These are phyloP conservation scores for Palythoa grandiflora DNA, from an alignment of 92 coral and sea anemone genomes.

Conservation along the genomic window DNA sequence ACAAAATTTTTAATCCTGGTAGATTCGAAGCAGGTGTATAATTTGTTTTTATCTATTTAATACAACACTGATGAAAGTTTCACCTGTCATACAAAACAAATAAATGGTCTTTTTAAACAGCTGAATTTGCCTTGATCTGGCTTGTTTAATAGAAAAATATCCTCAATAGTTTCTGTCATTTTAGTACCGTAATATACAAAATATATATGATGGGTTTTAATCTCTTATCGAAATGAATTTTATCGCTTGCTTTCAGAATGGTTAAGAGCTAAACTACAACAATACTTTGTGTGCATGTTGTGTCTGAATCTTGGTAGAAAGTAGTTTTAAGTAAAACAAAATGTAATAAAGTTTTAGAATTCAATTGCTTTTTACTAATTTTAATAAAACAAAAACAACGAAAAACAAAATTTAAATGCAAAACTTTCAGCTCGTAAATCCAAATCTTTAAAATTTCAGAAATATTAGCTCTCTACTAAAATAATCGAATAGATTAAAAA, in stretches of 20 bases:
- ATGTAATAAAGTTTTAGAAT: too few relatives aligned
- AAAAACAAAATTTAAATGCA: too few relatives aligned
- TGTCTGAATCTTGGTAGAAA: too few relatives aligned
- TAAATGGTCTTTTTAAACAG: neutral
- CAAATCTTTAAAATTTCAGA: too few relatives aligned
- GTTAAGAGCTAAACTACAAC: too few relatives aligned
- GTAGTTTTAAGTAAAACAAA: too few relatives aligned
- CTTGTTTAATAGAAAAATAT: neutral
- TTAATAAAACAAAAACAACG: too few relatives aligned
- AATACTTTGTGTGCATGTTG: too few relatives aligned
- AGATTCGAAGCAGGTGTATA: neutral
- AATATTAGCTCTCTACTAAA: too few relatives aligned
- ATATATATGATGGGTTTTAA: neutral
- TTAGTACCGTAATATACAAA: neutral
- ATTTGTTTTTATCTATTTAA: neutral
- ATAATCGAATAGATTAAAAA: too few relatives aligned
- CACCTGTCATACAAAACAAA: slow-evolving; percentile 2
- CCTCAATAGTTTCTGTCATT: neutral
- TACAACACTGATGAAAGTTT: neutral
- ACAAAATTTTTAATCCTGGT: neutral
- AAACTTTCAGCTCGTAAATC: too few relatives aligned
- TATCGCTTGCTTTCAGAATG: neutral
- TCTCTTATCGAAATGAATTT: neutral
- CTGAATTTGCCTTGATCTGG: neutral
- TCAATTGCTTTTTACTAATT: too few relatives aligned